Conservation (phyloP, 1,140 invertebrate species). For the Drosophila melanica region DNA sequence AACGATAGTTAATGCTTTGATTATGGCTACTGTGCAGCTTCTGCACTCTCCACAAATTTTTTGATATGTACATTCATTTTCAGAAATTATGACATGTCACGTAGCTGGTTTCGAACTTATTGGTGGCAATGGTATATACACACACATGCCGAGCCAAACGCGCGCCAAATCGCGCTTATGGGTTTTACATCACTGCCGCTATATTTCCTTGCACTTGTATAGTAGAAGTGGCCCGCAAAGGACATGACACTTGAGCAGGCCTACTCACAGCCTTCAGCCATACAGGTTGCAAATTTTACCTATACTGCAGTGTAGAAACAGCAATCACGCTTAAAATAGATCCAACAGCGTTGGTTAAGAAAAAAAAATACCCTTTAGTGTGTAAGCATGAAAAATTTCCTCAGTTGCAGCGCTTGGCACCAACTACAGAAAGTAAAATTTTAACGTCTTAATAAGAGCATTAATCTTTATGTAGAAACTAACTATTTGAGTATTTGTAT, state of each 20-base stretch:
- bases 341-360: constrained; percentile 9
- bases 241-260: constrained; percentile 62
- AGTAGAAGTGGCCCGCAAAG: constrained; percentile 66
- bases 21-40: too few species aligned
- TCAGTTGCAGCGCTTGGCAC: too few species aligned
- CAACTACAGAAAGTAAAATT: too few species aligned
- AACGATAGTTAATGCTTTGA: too few species aligned
- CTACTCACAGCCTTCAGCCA: constrained; percentile 41
- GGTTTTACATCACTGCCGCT: constrained; percentile 59
- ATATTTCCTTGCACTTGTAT: constrained; percentile 43
- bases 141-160: constrained; percentile 40
- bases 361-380: background rate
- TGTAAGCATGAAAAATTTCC: too few species aligned
- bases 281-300: constrained; percentile 38
- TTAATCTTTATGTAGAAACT: too few species aligned
- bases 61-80: background rate
- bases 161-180: constrained; percentile 78
- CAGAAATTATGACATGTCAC: background rate
- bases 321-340: constrained; percentile 10
- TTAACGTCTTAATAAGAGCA: too few species aligned
- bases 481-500: too few species aligned
- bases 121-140: constrained; percentile 7
- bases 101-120: background rate
- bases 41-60: too few species aligned
- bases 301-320: constrained; percentile 29